Percentiles rank a stretch among this genome's conserved stretches.
These are phyloP conservation scores for Drosophila auraria DNA, from an alignment of 1,140 invertebrate species.

Conservation along the genomic window DNA sequence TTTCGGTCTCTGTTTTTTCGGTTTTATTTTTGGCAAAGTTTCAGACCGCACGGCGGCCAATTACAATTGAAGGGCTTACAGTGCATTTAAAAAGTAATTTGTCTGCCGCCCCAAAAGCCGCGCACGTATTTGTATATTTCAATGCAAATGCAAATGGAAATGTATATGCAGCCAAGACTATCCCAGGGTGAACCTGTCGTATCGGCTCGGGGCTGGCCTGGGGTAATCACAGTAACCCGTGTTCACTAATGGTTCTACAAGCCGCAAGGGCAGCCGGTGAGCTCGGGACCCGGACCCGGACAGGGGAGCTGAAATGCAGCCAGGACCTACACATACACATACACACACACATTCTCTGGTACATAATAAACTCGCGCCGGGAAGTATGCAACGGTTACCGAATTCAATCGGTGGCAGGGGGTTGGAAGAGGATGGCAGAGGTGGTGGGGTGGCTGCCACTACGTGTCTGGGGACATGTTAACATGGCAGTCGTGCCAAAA, in stretches of 20 bases:
- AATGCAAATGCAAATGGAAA: conserved; percentile 68
- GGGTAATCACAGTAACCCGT: conserved; percentile 77
- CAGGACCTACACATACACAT: conserved; percentile 36
- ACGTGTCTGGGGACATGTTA: conserved; percentile 85
- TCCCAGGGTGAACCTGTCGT: conserved; percentile 24
- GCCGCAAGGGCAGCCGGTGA: conserved; percentile 77
- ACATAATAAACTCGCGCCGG: conserved; percentile 75
- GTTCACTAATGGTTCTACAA: conserved; percentile 85
- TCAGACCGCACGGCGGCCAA: conserved; percentile 71
- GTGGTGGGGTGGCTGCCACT: conserved; percentile 47
- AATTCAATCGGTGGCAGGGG: conserved; percentile 19
- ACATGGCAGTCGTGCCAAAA: conserved; percentile 85
- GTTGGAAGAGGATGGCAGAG: not conserved
- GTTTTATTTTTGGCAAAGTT: conserved; percentile 66
- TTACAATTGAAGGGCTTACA: conserved; percentile 80
- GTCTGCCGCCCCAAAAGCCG: conserved; percentile 76
- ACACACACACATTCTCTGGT: conserved; percentile 24
- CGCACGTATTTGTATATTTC: conserved; percentile 82
- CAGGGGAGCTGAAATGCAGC: conserved; percentile 72
- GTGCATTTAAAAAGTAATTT: conserved; percentile 85
- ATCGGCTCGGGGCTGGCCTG: not conserved
- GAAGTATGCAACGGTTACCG: conserved; percentile 60
- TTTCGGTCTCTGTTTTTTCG: conserved; percentile 9
- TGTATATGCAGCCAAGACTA: conserved; percentile 33
- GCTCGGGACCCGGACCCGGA: conserved; percentile 8